Evolutionary conservation across 2,888 invertebrate species (phyloP), one percentile per base, ranked within the genome.

Genomic region (Chloroclysta siterata): DNA sequence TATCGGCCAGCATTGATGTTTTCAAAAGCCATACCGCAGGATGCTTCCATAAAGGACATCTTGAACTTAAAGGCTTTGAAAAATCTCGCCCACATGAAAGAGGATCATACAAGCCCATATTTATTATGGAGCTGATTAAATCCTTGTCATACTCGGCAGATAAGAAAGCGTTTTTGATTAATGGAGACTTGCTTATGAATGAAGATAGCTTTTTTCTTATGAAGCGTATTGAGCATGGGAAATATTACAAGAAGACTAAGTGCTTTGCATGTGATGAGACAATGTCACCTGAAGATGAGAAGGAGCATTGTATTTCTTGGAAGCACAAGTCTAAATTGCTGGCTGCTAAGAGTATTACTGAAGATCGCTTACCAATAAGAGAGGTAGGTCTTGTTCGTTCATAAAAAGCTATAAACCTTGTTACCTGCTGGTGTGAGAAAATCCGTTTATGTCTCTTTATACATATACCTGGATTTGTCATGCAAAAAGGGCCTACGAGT

Each of bases 1-100:
- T 88, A 5, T 78, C 81, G 0, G 79, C 80, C 1, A 72, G 79
- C 52, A 81, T 78, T 5, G 75, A 68, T 5, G 65, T 77, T 15
- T 84, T 85, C 44, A 75, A 73, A 56, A 65, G 75, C 57, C 89
- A 90, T 63, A 70, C 81, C 0, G 65, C 66, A 29, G 89, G 89
- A 0, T 7, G 59, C 2, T 64, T 68, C 11, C 89, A 90, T 56
- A 72, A 55, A 33, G 80, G 80, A 2, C 75, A 82, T 64, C 78
- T 85, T 46, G 80, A 84, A 63, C 52, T 83, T 2, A 79, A 78
- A 65, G 80, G 81, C 0, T 14, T 76, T 1, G 73, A 66, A 51
- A 76, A 68, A 39, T 63, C 66, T 3, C 72, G 42, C 41, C 70
- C 68, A 36, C 76, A 76, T 50, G 62, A 62, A 15, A 70, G 70